A percentile compares a stretch with the other conserved stretches of the same genome.
Evolutionary conservation across 2,797 vertebrate genomes (phyloP).

Genomic region (Anolis apletophallus): DNA sequence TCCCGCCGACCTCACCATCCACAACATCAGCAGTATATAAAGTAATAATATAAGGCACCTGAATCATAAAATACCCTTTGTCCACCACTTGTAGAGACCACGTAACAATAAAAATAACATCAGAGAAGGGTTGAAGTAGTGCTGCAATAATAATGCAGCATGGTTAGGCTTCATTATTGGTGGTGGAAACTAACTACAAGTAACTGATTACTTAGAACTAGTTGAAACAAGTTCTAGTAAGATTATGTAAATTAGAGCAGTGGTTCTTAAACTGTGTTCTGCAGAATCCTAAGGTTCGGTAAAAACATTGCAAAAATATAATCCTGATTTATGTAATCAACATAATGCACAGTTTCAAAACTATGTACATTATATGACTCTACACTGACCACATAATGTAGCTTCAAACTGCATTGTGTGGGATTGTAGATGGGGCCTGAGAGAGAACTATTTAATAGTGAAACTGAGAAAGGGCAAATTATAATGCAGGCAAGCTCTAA

Average conservation of each 20-base stretch:
- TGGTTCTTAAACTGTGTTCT: too few relatives aligned
- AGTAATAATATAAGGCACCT: neutral
- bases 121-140: neutral
- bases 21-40: neutral
- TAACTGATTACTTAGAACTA: neutral
- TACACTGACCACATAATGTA: too few relatives aligned
- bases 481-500: neutral
- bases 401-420: too few relatives aligned
- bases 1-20: neutral
- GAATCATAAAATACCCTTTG: neutral
- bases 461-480: neutral
- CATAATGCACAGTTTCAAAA: too few relatives aligned
- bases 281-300: too few relatives aligned
- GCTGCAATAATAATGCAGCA: neutral
- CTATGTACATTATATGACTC: too few relatives aligned
- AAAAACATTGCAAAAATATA: too few relatives aligned
- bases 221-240: neutral
- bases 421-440: too few relatives aligned
- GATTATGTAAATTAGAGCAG: neutral
- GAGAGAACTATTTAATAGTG: too few relatives aligned
- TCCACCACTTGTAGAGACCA: neutral
- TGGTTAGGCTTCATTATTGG: neutral
- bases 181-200: neutral
- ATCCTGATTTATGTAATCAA: too few relatives aligned
- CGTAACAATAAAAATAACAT: neutral